Conservation (phyloP, 2,113 vertebrate genomes). For the Elephas maximus region DNA sequence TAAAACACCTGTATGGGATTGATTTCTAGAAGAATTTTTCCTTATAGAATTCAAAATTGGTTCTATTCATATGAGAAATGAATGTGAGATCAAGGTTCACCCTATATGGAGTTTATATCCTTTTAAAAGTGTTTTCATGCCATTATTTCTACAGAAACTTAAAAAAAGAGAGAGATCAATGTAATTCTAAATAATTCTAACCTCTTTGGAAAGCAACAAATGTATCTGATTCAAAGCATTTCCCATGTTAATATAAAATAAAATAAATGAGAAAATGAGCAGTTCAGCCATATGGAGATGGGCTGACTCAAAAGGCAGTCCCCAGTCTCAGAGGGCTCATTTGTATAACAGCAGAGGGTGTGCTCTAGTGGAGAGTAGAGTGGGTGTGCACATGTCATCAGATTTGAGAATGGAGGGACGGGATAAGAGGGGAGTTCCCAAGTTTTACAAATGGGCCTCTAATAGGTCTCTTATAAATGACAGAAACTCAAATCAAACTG, state of each 20-base stretch:
- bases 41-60: constrained; percentile 11
- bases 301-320: not conserved
- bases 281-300: constrained; percentile 38
- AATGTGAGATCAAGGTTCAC: not conserved
- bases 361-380: not conserved
- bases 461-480: not conserved
- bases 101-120: not conserved
- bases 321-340: not conserved
- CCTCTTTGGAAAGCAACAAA: constrained; percentile 68
- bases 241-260: not conserved
- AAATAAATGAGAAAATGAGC: constrained; percentile 64
- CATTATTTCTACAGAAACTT: constrained; percentile 4
- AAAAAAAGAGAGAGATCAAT: constrained; percentile 51
- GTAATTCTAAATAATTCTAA: constrained; percentile 72
- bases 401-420: not conserved
- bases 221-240: constrained; percentile 59
- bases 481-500: constrained; percentile 39
- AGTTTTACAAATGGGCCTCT: not conserved
- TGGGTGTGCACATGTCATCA: too few species aligned
- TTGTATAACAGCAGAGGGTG: not conserved
- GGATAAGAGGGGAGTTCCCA: not conserved
- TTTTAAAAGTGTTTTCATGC: constrained; percentile 42
- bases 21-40: constrained; percentile 45
- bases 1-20: not conserved
- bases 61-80: not conserved